These are phyloP conservation scores for Coluber constrictor DNA, from an alignment of 2,797 vertebrate species.

Conservation along the genomic window DNA sequence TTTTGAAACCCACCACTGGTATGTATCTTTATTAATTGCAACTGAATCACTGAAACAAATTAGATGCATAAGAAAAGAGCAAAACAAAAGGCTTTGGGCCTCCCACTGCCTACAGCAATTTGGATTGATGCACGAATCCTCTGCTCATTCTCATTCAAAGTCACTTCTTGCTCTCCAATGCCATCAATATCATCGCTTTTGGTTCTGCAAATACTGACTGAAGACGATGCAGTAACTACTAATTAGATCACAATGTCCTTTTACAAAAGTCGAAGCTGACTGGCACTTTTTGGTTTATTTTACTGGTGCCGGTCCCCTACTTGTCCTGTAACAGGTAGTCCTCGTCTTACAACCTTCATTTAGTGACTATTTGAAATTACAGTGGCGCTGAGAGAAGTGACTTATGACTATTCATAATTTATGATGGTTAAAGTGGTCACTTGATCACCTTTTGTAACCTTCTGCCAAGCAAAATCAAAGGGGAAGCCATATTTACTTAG, in stretches of 20 bases:
- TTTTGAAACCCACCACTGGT: too few relatives aligned
- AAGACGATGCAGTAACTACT: conserved; percentile 61
- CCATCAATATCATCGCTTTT: conserved; percentile 59
- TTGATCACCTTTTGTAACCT: neutral
- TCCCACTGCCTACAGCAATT: conserved; percentile 43
- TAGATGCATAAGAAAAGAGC: conserved; percentile 43
- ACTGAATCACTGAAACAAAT: conserved; percentile 48
- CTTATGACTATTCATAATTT: neutral
- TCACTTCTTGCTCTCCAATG: conserved; percentile 54
- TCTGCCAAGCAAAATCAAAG: neutral
- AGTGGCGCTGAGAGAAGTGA: neutral
- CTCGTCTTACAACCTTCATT: neutral
- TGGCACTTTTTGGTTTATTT: conserved; percentile 51
- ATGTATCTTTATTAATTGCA: conserved; percentile 43
- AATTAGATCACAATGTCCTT: conserved; percentile 59
- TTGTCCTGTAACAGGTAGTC: neutral
- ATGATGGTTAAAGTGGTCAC: neutral
- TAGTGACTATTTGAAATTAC: neutral
- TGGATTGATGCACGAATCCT: conserved; percentile 47
- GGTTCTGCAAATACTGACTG: conserved; percentile 47
- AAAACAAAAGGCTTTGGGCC: conserved; percentile 43
- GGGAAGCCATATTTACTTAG: neutral
- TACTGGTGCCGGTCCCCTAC: conserved; percentile 38
- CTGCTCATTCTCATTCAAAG: conserved; percentile 59
- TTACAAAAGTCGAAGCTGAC: conserved; percentile 31